Base-by-base conservation (phyloP, 2,113 vertebrate genomes). In the Melanerpes formicivorus region DNA sequence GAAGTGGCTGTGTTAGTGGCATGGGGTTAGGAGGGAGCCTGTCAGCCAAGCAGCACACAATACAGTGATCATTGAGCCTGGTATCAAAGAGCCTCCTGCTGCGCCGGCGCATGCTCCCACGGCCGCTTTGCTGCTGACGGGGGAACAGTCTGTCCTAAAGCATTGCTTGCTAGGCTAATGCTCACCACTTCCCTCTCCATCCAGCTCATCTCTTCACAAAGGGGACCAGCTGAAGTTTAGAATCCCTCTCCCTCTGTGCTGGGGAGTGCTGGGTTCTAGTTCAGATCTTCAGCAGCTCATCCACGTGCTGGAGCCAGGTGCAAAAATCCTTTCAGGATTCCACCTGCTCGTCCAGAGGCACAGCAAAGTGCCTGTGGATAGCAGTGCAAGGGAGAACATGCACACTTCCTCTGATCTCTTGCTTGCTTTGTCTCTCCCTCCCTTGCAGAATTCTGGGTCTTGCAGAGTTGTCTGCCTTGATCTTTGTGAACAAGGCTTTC, bases 271-370 rank as follows among this genome's bases (percentile, higher is more conserved):
- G 70, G 18, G 23, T 4, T 74, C 77, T 22, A 52, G 16, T 9
- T 54, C 80, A 37, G 18, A 5, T 29, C 65, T 69, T 50, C 67
- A 58, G 54, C 44, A 25, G 55, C 42, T 54, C 59, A 34, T 30
- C 40, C 75, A 6, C 0, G 0, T 9, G 30, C 54, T 58, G 42
- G 26, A 63, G 11, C 0, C 50, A 52, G 80, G 54, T 62, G 66
- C 50, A 65, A 17, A 67, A 67, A 2, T 1, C 32, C 66, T 10
- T 71, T 84, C 21, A 65, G 3, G 1, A 4, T 59, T 52, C 52
- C 0, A 0, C 55, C 10, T 3, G 30, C 22, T 44, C 32, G 40
- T 59, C 22, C 85, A 77, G 78, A 29, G 76, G 26, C 8, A 16
- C 4, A 19, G 69, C 52, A 14, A 76, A 55, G 60, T 5, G 3